Conservation (phyloP, 2,888 invertebrate species). For the Caenorhabditis zanzibari region DNA sequence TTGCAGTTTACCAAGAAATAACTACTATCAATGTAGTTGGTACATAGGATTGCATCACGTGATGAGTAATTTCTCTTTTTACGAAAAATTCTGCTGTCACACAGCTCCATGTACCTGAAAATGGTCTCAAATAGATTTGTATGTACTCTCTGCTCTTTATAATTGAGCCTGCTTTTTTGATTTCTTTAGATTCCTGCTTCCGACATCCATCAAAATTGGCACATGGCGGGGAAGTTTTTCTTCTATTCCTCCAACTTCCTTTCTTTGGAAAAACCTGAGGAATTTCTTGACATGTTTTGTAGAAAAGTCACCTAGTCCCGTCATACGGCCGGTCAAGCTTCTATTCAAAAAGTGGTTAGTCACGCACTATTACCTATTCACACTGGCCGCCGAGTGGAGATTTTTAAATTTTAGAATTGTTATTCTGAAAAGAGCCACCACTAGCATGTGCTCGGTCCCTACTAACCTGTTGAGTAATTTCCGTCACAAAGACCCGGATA, state of each 20-base stretch:
- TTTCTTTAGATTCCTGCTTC: conserved; percentile 54
- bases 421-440: conserved; percentile 32
- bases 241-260: conserved; percentile 29
- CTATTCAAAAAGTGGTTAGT: conserved; percentile 57
- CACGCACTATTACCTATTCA: conserved; percentile 67
- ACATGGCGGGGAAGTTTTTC: conserved; percentile 21
- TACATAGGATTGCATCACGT: conserved; percentile 86
- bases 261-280: conserved; percentile 26
- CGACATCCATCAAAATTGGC: conserved; percentile 58
- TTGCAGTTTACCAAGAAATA: conserved; percentile 72
- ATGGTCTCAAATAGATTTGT: background rate
- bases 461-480: conserved; percentile 81
- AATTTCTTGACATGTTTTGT: conserved; percentile 45
- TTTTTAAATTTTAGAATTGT: conserved; percentile 48
- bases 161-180: conserved; percentile 58
- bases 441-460: background rate
- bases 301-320: conserved; percentile 21
- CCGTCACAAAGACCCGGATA: conserved; percentile 82
- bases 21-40: conserved; percentile 85
- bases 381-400: conserved; percentile 32
- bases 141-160: conserved; percentile 55
- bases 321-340: conserved; percentile 44
- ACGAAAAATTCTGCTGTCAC: conserved; percentile 86
- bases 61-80: conserved; percentile 86
- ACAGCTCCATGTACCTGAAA: conserved; percentile 85